Conservation (phyloP, 2,888 invertebrate species). For the Epinotia ramella region DNA sequence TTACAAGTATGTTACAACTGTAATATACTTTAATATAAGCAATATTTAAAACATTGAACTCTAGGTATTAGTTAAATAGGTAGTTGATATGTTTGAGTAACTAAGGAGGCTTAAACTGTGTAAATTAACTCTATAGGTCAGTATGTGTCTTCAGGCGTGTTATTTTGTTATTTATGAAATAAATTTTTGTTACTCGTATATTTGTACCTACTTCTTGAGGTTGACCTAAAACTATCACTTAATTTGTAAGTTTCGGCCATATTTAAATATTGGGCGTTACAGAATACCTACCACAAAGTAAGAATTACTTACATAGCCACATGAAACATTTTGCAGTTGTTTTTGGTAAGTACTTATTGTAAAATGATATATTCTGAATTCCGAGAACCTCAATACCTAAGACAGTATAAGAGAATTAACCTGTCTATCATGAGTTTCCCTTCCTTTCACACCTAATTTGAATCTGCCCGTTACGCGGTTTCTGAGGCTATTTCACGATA, state of each 20-base stretch:
- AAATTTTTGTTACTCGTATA: conserved; percentile 53
- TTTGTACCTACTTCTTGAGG: conserved; percentile 30
- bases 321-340: too few relatives aligned
- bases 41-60: conserved; percentile 34
- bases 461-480: conserved; percentile 25
- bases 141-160: conserved; percentile 56
- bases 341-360: too few relatives aligned
- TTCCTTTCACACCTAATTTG: conserved; percentile 12
- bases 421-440: conserved; percentile 2
- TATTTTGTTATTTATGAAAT: conserved; percentile 59
- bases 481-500: conserved; percentile 14
- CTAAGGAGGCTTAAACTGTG: conserved; percentile 44
- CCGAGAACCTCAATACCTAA: not conserved
- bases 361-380: not conserved
- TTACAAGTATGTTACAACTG: not conserved
- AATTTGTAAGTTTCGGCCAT: too few relatives aligned
- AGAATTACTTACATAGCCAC: too few relatives aligned
- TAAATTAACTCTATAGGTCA: conserved; percentile 56
- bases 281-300: too few relatives aligned
- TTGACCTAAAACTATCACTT: too few relatives aligned
- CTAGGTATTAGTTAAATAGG: conserved; percentile 33
- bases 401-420: not conserved
- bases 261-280: too few relatives aligned
- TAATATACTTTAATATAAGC: conserved; percentile 37
- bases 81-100: conserved; percentile 28